Evolutionary conservation across 2,888 invertebrate genomes (phyloP), one percentile per base, ranked within the genome.

Genomic region (Podotricha telesiphe): DNA sequence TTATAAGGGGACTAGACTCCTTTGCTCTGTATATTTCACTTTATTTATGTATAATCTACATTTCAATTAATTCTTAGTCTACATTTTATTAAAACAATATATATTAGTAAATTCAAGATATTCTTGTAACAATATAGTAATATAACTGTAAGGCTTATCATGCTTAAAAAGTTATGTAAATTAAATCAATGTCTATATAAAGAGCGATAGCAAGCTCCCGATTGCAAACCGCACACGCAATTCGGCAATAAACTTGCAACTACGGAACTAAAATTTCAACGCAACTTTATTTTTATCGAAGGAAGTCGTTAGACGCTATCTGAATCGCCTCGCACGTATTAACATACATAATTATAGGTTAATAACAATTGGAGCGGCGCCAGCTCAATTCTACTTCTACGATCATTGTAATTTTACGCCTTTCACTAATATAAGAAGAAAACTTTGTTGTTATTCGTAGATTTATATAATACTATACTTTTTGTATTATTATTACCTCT

Each of bases 291-390:
- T 91, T 91, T 91, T 91, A 91, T 90, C 89, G 86, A 83, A 88
- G 91, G 91, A 91, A 91, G 91, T 91, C 91, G 91, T 91, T 91
- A 91, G 91, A 88, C 89, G 88, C 77, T 91, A 91, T 91, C 91
- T 89, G 86, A 86, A 84, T 87, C 86, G 86, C 88, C 89, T 89
- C 86, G 88, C 86, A 83, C 86, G 81, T 90, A 91, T 91, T 91
- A 91, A 88, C 91, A 91, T 91, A 90, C 89, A 91, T 91, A 91
- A 91, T 91, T 91, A 89, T 89, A 89, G 91, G 89, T 86, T 87
- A 87, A 87, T 88, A 86, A 86, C 89, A 86, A 88, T 86, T 89
- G 90, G 90, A 88, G 79, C 82, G 77, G 80, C 80, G 90, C 90
- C 90, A 90, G 84, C 86, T 84, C 83, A 83, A 86, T 85, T 81